phyloP scores from a whole-genome alignment of 2,888 invertebrate species.

The Oxytorus armatus region DNA sequence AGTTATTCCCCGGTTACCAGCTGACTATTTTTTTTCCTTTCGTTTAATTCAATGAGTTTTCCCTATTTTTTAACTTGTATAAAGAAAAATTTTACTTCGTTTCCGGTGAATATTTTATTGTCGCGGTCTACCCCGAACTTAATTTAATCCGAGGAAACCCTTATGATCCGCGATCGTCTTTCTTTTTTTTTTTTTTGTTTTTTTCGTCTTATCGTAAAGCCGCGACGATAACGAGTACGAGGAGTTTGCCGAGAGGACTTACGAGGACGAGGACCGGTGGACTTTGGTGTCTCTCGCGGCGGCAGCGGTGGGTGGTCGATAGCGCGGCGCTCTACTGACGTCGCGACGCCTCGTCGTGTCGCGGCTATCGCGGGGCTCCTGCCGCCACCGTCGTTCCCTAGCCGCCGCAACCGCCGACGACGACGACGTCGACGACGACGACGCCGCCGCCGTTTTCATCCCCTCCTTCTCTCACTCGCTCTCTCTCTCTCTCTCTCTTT shows the following conservation, averaged over 20 bases:
- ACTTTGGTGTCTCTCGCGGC: conserved; percentile 76
- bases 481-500: no score
- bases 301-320: conserved; percentile 82
- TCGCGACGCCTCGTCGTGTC: conserved; percentile 85
- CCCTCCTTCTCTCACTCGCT: no score
- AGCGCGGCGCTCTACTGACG: conserved; percentile 84
- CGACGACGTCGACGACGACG: conserved; percentile 73
- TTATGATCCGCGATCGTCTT: conserved; percentile 17
- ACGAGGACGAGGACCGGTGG: conserved; percentile 70
- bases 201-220: conserved; percentile 60
- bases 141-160: neutral
- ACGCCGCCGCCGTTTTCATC: conserved; percentile 76
- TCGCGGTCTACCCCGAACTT: neutral
- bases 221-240: conserved; percentile 68
- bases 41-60: neutral
- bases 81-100: neutral
- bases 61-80: neutral
- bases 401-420: conserved; percentile 49
- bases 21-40: neutral
- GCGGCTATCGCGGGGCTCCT: conserved; percentile 84
- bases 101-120: neutral
- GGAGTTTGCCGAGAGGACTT: conserved; percentile 19
- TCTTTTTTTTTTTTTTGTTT: no score
- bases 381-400: conserved; percentile 71
- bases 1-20: neutral